phyloP scores from a whole-genome alignment of 2,888 invertebrate species.

The Mythimna albipuncta region DNA sequence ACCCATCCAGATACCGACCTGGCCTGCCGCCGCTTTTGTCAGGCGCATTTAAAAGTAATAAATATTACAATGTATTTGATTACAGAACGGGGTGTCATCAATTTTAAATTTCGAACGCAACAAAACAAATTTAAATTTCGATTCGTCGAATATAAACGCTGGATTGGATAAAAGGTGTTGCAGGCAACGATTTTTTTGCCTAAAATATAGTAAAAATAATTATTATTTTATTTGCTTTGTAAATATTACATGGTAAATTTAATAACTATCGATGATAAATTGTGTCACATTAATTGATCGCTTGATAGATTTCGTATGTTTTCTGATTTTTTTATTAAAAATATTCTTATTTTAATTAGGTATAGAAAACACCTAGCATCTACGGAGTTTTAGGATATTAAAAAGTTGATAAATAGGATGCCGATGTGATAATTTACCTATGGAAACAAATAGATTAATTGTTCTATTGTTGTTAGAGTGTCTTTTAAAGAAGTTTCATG shows the following conservation, averaged over 20 bases:
- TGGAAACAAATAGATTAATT: background rate
- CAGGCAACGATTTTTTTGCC: background rate
- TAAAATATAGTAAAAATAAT: background rate
- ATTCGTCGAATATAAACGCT: constrained; percentile 51
- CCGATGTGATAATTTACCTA: too few relatives aligned
- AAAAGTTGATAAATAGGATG: background rate
- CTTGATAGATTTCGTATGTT: background rate
- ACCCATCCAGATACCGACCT: constrained; percentile 35
- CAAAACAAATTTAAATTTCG: constrained; percentile 58
- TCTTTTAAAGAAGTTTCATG: background rate
- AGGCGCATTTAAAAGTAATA: constrained; percentile 53
- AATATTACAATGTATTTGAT: constrained; percentile 66
- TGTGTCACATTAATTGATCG: background rate
- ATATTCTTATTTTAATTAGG: background rate
- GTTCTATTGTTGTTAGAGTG: too few relatives aligned
- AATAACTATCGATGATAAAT: too few relatives aligned
- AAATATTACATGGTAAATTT: background rate
- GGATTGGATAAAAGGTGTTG: constrained; percentile 48
- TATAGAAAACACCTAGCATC: background rate
- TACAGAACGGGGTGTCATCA: constrained; percentile 59
- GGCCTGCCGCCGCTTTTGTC: constrained; percentile 18
- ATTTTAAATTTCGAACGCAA: constrained; percentile 66
- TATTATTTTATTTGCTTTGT: background rate
- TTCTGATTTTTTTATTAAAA: background rate
- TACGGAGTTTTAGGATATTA: background rate